Evolutionary conservation across 2,113 vertebrate genomes (phyloP), one percentile per base, ranked within the genome.

Genomic region (Myotis davidii): DNA sequence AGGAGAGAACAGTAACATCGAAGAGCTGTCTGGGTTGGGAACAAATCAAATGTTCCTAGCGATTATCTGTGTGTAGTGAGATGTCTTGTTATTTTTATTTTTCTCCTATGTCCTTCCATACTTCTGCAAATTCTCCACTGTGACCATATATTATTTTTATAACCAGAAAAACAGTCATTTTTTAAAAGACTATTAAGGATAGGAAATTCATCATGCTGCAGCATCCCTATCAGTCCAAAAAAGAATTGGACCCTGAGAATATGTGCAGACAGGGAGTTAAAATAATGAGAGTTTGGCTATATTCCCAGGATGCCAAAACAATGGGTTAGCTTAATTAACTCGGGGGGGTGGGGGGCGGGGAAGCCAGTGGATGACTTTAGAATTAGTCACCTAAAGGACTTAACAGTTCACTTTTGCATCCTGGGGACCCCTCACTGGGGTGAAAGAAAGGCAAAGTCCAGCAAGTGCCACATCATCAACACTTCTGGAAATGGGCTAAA

Each of bases 251-350:
- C 29, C 32, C 67, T 45, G 64, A 96, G 27, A 93, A 29, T 87
- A 95, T 94, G 76, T 86, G 23, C 74, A 94, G 82, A 89, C 48
- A 37, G 48, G 42, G 27, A 92, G 69, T 34, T 94, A 59, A 94
- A 94, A 69, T 81, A 91, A 93, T 74, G 81, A 95, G 72, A 34
- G 42, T 61, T 45, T 79, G 91, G 86, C 94, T 76, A 13, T 96
- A 74, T 70, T 92, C 85, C 92, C 82, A 65, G 77, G 48, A 70
- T 94, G 83, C 61, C 61, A 92, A 92, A 85, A 87, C 81, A 95
- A 64, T 67, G 83, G 61, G 61, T 61, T 52, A 78, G 88, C 42
- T 97, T 95, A 73, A 96, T 96, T 96, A 96, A 96, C 65, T 34
- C 6, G 7, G 18, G 52, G 65, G 52, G 50, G n/a, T n/a, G n/a